A percentile compares a stretch with the other conserved stretches of the same genome.
Conservation (phyloP, 2,113 vertebrate species). For the Plecotus auritus region DNA sequence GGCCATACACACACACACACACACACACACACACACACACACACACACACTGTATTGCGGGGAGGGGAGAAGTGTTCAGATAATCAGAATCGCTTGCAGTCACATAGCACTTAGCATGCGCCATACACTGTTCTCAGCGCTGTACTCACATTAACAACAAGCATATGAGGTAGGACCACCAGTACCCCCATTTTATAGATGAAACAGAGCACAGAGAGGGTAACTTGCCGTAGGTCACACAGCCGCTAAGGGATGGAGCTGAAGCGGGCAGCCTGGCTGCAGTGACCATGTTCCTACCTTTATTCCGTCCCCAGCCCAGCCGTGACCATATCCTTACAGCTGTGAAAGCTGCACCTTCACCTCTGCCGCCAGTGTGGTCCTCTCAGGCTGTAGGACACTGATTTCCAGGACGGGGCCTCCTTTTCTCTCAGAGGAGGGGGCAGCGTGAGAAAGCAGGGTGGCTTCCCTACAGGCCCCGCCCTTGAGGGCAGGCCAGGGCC, state of each 20-base stretch:
- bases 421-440: neutral
- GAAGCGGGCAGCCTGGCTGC: neutral
- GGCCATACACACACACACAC: neutral
- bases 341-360: neutral
- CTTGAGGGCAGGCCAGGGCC: neutral
- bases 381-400: neutral
- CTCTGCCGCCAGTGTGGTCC: neutral
- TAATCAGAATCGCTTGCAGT: neutral
- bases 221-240: neutral
- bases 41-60: neutral
- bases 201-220: neutral
- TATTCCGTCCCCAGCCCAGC: fast-evolving
- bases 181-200: neutral
- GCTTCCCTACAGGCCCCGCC: neutral
- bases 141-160: fast-evolving
- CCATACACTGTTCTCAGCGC: fast-evolving
- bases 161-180: neutral
- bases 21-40: neutral
- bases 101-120: neutral
- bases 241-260: neutral
- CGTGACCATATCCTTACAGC: neutral
- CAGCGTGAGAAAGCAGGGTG: neutral
- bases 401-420: neutral
- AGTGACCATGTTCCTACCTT: neutral
- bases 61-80: neutral